Evolutionary conservation across 2,113 vertebrate species (phyloP), one percentile per base, ranked within the genome.

Genomic region (Dipodomys merriami): DNA sequence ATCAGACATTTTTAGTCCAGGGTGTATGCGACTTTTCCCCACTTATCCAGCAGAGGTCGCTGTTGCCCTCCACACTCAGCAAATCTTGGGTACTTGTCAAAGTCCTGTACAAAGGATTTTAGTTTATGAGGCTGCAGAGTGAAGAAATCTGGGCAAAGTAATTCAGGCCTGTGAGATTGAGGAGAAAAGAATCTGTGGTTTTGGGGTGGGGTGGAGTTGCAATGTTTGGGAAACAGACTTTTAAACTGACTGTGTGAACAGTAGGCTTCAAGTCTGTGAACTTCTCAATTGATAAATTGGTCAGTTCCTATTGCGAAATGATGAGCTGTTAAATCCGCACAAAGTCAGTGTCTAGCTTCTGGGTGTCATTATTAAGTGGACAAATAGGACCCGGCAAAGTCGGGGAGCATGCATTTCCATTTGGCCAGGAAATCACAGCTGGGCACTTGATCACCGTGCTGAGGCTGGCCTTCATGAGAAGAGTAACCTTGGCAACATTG

Each of bases 21-120:
- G 33, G 73, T 7, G 4, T 60, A 18, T 46, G 15, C 12, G 1
- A 10, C 22, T 60, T 65, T 18, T 57, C 86, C 35, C 53, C 6
- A 23, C 94, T 96, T n/a, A 10, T 90, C 97, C 98, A 98, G 98
- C 97, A 98, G 98, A 97, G 97, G 98, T 97, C 98, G 87, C 96
- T 94, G 88, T 98, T 98, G 96, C 72, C 98, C 95, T 96, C 84
- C 77, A 30, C 83, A 98, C 93, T 44, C 87, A 19, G 13, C 29
- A 27, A 90, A 95, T 0, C n/a, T 5, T 35, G 19, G 19, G 11
- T 7, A 3, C 16, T 29, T 53, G 29, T 7, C 0, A 10, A 0
- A 1, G 0, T 13, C 39, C n/a, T 11, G 46, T 7, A 19, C 76
- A 57, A 30, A 0, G 1, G 1, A 1, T 39, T 77, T 25, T 0